A percentile compares a stretch with the other conserved stretches of the same genome.
phyloP scores from a whole-genome alignment of 2,888 invertebrate species.

The Phyto melanocephala region DNA sequence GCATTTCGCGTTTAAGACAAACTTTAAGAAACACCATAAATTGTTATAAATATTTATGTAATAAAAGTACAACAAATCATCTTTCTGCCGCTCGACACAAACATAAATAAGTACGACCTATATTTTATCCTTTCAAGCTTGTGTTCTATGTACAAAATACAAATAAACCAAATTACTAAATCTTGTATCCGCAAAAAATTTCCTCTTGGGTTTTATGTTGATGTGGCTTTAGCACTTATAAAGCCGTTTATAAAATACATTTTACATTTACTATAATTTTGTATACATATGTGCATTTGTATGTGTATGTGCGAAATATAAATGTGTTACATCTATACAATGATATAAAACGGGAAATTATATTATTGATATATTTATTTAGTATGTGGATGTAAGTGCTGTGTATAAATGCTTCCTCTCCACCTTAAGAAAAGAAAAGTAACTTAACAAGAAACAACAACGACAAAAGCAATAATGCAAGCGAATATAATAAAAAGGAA shows the following conservation, averaged over 20 bases:
- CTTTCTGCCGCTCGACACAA: too few relatives aligned
- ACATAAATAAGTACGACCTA: too few relatives aligned
- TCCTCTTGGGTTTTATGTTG: slow-evolving; percentile 27
- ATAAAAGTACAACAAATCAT: too few relatives aligned
- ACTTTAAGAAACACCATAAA: too few relatives aligned
- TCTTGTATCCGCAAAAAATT: slow-evolving; percentile 25
- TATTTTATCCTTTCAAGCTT: too few relatives aligned
- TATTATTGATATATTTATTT: slow-evolving; percentile 54
- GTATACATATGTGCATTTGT: background rate
- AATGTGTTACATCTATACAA: slow-evolving; percentile 33
- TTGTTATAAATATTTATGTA: too few relatives aligned
- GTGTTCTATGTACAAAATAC: too few relatives aligned
- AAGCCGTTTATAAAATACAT: slow-evolving; percentile 40
- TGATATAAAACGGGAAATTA: slow-evolving; percentile 49
- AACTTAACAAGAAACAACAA: slow-evolving; percentile 37
- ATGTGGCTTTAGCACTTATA: slow-evolving; percentile 51
- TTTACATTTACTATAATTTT: too few relatives aligned
- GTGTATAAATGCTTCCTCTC: slow-evolving; percentile 22
- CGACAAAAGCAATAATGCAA: background rate
- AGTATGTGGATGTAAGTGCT: background rate
- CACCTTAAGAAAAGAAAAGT: background rate
- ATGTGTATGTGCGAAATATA: slow-evolving; percentile 2
- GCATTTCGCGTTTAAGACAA: too few relatives aligned
- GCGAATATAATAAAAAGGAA: background rate
- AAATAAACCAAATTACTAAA: too few relatives aligned